Evolutionary conservation across 2,888 invertebrate genomes (phyloP).

Genomic region (Onchidella celtica): DNA sequence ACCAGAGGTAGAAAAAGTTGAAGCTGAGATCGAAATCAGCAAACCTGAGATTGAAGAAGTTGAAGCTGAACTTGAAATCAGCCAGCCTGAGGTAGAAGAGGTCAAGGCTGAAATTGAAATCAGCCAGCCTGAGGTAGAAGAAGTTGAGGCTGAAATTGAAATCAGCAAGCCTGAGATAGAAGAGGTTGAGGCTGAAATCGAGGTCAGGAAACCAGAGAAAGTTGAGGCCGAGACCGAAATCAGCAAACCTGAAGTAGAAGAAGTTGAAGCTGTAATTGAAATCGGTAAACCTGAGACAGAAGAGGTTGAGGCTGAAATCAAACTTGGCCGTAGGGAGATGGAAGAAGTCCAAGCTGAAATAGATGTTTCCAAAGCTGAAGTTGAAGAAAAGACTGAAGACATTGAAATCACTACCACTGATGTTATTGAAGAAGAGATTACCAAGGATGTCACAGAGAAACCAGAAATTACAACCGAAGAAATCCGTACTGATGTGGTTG

Average conservation of each 20-base stretch:
- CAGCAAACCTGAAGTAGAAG: slow-evolving; percentile 80
- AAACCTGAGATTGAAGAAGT: slow-evolving; percentile 37
- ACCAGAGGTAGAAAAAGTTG: slow-evolving; percentile 48
- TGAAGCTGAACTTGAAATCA: slow-evolving; percentile 32
- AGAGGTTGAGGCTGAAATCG: slow-evolving; percentile 81
- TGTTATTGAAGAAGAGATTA: slow-evolving; percentile 73
- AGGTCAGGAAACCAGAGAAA: slow-evolving; percentile 69
- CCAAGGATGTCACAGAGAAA: slow-evolving; percentile 4
- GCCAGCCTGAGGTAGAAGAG: slow-evolving; percentile 31
- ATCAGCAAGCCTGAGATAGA: slow-evolving; percentile 63
- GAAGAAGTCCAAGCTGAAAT: slow-evolving; percentile 41
- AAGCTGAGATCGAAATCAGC: slow-evolving; percentile 41
- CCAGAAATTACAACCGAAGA: slow-evolving; percentile 36
- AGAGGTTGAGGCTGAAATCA: slow-evolving; percentile 64
- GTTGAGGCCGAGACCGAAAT: slow-evolving; percentile 64
- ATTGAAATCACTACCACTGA: slow-evolving; percentile 19
- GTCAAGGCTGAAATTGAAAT: slow-evolving; percentile 72
- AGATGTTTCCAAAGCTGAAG: slow-evolving; percentile 13
- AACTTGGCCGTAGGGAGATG: neutral
- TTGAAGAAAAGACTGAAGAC: slow-evolving; percentile 22
- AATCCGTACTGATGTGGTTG: slow-evolving; percentile 48
- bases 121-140: slow-evolving; percentile 51
- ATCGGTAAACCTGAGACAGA: slow-evolving; percentile 60
- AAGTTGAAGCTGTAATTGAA: slow-evolving; percentile 77
- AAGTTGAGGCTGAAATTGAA: slow-evolving; percentile 54